Evolutionary conservation across 1,140 invertebrate species (phyloP).

Genomic region (Andrena cerasifolii): DNA sequence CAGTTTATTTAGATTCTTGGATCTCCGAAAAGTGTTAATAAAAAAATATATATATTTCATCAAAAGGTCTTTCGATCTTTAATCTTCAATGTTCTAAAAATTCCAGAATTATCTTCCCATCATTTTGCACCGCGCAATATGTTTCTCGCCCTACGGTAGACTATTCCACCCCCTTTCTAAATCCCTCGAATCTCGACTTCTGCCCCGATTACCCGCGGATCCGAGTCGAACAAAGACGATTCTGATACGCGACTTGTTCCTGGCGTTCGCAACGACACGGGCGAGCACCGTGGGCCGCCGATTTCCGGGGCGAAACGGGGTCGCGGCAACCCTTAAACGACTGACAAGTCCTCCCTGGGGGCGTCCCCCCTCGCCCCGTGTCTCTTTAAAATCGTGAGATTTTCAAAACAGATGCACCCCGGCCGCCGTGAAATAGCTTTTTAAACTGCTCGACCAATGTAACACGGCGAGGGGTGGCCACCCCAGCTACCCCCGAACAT

Average conservation of each 20-base stretch:
- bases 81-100: not conserved
- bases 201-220: slow-evolving; percentile 15
- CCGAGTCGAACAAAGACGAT: slow-evolving; percentile 17
- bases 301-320: slow-evolving; percentile 48
- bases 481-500: slow-evolving; percentile 56
- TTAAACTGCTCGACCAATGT: slow-evolving; percentile 73
- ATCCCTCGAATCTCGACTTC: not conserved
- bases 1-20: too few species aligned
- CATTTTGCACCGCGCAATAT: not conserved
- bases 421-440: slow-evolving; percentile 72
- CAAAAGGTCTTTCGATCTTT: too few species aligned
- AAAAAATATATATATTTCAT: too few species aligned
- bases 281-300: slow-evolving; percentile 35
- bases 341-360: slow-evolving; percentile 64
- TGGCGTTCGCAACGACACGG: slow-evolving; percentile 3
- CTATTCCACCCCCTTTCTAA: not conserved
- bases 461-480: slow-evolving; percentile 49
- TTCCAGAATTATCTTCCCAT: not conserved
- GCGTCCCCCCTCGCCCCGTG: slow-evolving; percentile 26
- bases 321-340: slow-evolving; percentile 57
- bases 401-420: slow-evolving; percentile 77
- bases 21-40: too few species aligned
- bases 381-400: slow-evolving; percentile 71
- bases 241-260: not conserved
- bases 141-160: not conserved